Conservation (phyloP, 2,888 invertebrate species). For the Drepana falcataria region DNA sequence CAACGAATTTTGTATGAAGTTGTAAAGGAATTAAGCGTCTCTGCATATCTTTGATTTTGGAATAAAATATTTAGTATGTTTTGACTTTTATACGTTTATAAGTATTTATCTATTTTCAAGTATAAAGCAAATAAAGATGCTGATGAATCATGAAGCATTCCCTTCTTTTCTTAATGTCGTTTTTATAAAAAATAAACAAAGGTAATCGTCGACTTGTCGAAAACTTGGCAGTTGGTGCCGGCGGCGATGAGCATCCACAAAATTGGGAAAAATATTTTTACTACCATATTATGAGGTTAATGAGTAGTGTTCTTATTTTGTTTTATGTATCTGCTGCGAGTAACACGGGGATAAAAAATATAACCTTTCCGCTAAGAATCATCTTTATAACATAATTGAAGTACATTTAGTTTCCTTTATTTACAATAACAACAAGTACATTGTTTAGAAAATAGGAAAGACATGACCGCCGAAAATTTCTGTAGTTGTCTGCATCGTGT, state of each 20-base stretch:
- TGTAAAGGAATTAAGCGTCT: constrained; percentile 65
- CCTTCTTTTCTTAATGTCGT: neutral
- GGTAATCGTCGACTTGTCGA: constrained; percentile 4
- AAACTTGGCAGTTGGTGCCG: constrained; percentile 6
- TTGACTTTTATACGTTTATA: too few relatives aligned
- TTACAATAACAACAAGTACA: too few relatives aligned
- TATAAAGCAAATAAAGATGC: neutral
- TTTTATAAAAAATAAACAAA: constrained; percentile 6
- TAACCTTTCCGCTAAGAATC: too few relatives aligned
- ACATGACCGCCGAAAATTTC: too few relatives aligned
- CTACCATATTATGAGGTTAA: constrained; percentile 1
- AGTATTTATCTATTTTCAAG: too few relatives aligned
- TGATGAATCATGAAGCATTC: too few relatives aligned
- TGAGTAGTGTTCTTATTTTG: neutral
- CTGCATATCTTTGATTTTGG: constrained; percentile 56
- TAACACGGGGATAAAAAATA: neutral
- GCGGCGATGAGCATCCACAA: constrained; percentile 8
- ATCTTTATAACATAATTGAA: too few relatives aligned
- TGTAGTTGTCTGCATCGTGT: too few relatives aligned
- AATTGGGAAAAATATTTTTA: constrained; percentile 4
- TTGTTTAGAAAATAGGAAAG: too few relatives aligned
- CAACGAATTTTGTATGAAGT: constrained; percentile 75
- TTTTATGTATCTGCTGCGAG: neutral
- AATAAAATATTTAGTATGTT: constrained; percentile 66
- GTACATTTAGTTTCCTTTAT: too few relatives aligned